Evolutionary conservation across 2,113 vertebrate genomes (phyloP), one percentile per base, ranked within the genome.

Genomic region (Brachyistius frenatus): DNA sequence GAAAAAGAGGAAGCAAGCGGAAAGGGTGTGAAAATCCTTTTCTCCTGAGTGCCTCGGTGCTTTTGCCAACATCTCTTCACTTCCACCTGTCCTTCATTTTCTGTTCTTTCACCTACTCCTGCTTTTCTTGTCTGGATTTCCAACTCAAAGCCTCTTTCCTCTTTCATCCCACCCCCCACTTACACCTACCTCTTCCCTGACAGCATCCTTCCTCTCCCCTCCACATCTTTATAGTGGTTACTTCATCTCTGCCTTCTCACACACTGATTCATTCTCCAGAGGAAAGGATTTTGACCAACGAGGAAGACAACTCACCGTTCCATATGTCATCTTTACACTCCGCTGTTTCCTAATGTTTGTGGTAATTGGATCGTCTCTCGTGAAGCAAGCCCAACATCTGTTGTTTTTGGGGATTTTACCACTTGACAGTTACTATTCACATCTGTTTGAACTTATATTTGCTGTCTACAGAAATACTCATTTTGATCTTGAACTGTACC

Each of bases 301-400:
- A 16, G 61, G 54, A 57, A 39, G 56, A 82, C 14, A 4, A 58
- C 49, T 64, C 30, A 32, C 52, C 16, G 33, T 61, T 79, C 82
- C 82, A 78, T 85, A 83, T 85, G 83, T 70, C 7, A 10, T 80
- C 47, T 73, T 50, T 79, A 61, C 46, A 54, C 78, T 69, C 76
- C 72, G 7, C 33, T 75, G 85, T 85, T 57, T 57, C 39, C 32
- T 13, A 36, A 58, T 64, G 54, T 16, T 60, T 67, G 60, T 80
- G 36, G 15, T 79, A 71, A 80, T 66, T 75, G 77, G 61, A 75
- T 83, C 84, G 72, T 60, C 56, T 83, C 73, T 78, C 77, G 78
- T 32, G 69, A 69, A 83, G 80, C 46, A 86, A 80, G 67, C 14
- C 33, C 0, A 80, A 47, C 66, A 81, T 78, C 73, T 88, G 86